Evolutionary conservation across 2,888 invertebrate genomes (phyloP).

Genomic region (Ashinkailepas kermadecensis): DNA sequence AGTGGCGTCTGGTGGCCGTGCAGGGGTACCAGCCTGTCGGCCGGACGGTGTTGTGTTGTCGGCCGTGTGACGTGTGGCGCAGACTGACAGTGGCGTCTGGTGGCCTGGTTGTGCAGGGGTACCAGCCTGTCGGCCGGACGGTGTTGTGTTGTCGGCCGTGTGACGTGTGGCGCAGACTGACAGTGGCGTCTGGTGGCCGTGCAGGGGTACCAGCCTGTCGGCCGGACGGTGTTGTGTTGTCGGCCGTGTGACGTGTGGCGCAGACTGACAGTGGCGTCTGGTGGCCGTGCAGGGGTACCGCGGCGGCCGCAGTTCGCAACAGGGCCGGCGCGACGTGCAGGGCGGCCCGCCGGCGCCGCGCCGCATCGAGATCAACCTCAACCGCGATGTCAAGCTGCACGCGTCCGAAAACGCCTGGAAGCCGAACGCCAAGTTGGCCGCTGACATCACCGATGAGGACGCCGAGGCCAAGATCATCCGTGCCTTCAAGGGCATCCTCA

Average conservation of each 20-base stretch:
- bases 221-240: too few relatives aligned
- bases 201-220: background rate
- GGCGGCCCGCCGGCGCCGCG: constrained; percentile 9
- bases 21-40: constrained; percentile 12
- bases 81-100: background rate
- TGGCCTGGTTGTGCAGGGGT: background rate
- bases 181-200: background rate
- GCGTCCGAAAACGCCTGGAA: constrained; percentile 88
- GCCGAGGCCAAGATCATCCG: constrained; percentile 60
- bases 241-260: too few relatives aligned
- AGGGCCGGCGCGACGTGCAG: background rate
- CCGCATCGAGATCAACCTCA: constrained; percentile 28
- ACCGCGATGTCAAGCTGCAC: constrained; percentile 54
- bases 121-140: background rate
- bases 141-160: too few relatives aligned
- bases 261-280: background rate
- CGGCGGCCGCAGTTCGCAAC: constrained; percentile 17
- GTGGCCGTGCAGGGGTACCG: constrained; percentile 1
- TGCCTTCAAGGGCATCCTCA: constrained; percentile 77
- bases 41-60: too few relatives aligned
- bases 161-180: too few relatives aligned
- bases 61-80: too few relatives aligned
- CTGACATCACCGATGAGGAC: constrained; percentile 39
- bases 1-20: background rate
- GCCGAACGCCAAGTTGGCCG: constrained; percentile 47